Base-by-base conservation (phyloP, 92 coral and sea anemone species). In the Epizoanthus stellaris region DNA sequence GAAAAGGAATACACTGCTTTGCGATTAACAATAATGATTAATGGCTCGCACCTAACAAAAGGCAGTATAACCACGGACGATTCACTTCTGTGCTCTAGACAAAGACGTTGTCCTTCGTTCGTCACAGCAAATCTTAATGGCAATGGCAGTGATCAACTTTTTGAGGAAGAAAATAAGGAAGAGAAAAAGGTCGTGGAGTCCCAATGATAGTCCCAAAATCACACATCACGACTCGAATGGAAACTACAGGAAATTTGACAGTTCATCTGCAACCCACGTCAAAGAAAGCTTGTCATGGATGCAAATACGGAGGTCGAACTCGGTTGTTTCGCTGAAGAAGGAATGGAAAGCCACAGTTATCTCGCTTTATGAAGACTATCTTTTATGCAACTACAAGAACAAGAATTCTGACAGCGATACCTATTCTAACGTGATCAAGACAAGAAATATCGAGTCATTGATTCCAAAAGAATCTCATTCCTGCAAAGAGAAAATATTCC, bases 281-380 rank as follows among this genome's bases (percentile, higher is more conserved):
- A 79, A 79, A 19, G 83, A 79, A 62, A 79, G 83, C 56, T 7
- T 43, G 10, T 79, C 83, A 0, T 79, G 83, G 83, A 79, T 79
- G 61, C 83, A 79, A 19, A 43, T 63, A 15, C 83, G 73, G 1
- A 57, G 73, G 10, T 43, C 83, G 34, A 63, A 63, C 72, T 79
- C 83, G 19, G 47, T 45, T 45, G 13, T 12, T 7, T 52, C 56
- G 0, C 61, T 70, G 5, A 79, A 79, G 72, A 79, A 21, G 14
- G 83, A 79, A 42, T 79, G 83, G 83, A 45, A 63, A 63, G 60
- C 59, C 0, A 63, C 83, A 0, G 70, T 79, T 0, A 45, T 79
- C 14, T 79, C 83, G 0, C 72, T 79, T 43, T 79, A 62, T 63
- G 83, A 79, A 25, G 83, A 79, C 67, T 40, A 63, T 4, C 72